Conservation (phyloP, 37 sponge, comb jelly and placozoan species). For the Dysidea cf. avara region DNA sequence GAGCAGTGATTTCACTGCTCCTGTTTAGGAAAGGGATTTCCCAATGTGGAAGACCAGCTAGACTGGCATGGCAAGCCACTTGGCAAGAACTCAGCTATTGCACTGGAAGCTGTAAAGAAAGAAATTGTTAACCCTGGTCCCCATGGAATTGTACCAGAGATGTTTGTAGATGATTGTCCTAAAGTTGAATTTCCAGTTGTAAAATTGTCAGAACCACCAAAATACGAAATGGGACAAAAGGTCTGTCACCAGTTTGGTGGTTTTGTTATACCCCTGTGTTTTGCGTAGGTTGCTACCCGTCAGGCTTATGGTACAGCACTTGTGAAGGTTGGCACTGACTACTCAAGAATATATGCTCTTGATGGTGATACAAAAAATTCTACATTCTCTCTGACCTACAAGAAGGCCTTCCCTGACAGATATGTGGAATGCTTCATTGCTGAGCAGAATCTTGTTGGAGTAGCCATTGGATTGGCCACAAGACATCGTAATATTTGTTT, state of each 20-base stretch:
- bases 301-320: conserved; percentile 90
- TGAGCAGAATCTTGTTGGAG: conserved; percentile 96
- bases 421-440: conserved; percentile 98
- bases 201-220: conserved; percentile 70
- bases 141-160: conserved; percentile 42
- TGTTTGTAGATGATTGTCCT: conserved; percentile 82
- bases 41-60: conserved; percentile 69
- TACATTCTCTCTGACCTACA: conserved; percentile 96
- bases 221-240: conserved; percentile 88
- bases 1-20: background rate
- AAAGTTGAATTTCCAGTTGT: conserved; percentile 44
- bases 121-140: conserved; percentile 73
- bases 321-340: conserved; percentile 84
- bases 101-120: conserved; percentile 63
- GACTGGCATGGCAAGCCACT: conserved; percentile 94
- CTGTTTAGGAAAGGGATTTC: conserved; percentile 53
- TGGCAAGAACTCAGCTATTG: conserved; percentile 54
- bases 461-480: conserved; percentile 89
- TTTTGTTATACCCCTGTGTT: background rate
- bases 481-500: conserved; percentile 88
- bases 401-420: conserved; percentile 89
- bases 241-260: conserved; percentile 18
- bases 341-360: conserved; percentile 63
- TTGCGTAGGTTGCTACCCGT: conserved; percentile 78
- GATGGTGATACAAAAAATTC: conserved; percentile 99